phyloP scores from a whole-genome alignment of 2,113 vertebrate genomes.

The Albula goreensis region DNA sequence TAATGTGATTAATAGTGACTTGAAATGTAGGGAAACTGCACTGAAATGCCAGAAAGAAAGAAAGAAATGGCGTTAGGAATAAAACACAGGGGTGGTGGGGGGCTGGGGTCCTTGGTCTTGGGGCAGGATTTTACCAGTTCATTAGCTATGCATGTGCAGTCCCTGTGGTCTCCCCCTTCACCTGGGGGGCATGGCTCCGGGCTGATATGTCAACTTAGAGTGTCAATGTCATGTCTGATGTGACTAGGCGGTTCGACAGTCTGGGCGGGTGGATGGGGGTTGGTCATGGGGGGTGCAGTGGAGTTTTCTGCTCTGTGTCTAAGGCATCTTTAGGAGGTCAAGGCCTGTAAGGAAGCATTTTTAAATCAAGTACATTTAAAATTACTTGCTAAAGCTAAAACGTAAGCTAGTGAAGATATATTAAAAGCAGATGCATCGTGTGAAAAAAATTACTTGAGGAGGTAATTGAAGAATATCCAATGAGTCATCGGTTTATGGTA shows the following conservation, averaged over 20 bases:
- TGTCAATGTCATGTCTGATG: conserved; percentile 4
- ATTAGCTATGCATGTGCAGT: background rate
- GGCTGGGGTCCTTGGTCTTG: background rate
- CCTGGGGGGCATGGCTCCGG: background rate
- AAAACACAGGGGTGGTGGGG: background rate
- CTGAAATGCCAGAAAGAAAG: background rate
- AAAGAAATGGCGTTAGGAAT: background rate
- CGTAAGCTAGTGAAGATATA: too few relatives aligned
- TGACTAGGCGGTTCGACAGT: background rate
- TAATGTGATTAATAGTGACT: background rate
- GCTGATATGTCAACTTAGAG: background rate
- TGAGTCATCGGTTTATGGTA: too few relatives aligned
- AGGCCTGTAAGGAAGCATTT: too few relatives aligned
- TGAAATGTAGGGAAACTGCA: too few relatives aligned
- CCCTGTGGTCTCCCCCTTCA: background rate
- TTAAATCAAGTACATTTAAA: too few relatives aligned
- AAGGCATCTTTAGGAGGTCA: too few relatives aligned
- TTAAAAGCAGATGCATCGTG: too few relatives aligned
- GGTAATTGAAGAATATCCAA: too few relatives aligned
- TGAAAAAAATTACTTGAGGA: too few relatives aligned
- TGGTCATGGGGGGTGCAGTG: background rate
- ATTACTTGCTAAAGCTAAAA: too few relatives aligned
- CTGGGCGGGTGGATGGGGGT: background rate
- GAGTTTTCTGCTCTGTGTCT: background rate
- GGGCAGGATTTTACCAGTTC: conserved; percentile 1